Evolutionary conservation across 2,797 vertebrate species (phyloP), one percentile per base, ranked within the genome.

Genomic region (Pseudochromis fuscus): DNA sequence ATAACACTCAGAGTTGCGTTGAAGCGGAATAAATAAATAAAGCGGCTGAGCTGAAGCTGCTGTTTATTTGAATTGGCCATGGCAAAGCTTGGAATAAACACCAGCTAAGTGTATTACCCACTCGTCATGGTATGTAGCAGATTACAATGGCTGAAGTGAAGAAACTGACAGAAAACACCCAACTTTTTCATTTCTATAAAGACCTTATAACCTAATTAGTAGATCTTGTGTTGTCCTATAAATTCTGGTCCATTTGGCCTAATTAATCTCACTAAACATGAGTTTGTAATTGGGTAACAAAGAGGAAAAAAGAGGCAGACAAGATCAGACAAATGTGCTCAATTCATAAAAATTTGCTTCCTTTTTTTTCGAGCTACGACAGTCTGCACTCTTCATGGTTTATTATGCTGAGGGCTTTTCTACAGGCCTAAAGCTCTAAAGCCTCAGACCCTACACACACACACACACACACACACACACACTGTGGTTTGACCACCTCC

Each of bases 351-450:
- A 82, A 45, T 48, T 50, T 56, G 40, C 8, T 24, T 31, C 33
- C 33, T 23, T 27, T 46, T 56, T 63, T 61, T 45, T 33, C 23
- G 48, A 28, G 25, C 30, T 56, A 58, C 50, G 15, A 55, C 70
- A 57, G 53, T 72, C 21, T 35, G 0, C 56, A 25, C 44, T 74
- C 50, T 79, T 75, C 58, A 68, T 25, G 73, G 68, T 69, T 59
- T 33, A 61, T 35, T 50, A 56, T 71, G 66, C 56, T 42, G 51
- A 66, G 59, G 13, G 61, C 63, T 78, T 50, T 70, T 80, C 65
- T 67, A 74, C 77, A 49, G 72, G 49, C 50, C 67, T 66, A 72
- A 73, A 83, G 60, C 76, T 42, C n/a, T n/a, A n/a, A n/a, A 83
- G 69, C 58, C 71, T 76, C 56, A 40, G 49, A 40, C 27, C 31